phyloP scores from a whole-genome alignment of 2,113 vertebrate genomes.

The Poeciliopsis retropinna region DNA sequence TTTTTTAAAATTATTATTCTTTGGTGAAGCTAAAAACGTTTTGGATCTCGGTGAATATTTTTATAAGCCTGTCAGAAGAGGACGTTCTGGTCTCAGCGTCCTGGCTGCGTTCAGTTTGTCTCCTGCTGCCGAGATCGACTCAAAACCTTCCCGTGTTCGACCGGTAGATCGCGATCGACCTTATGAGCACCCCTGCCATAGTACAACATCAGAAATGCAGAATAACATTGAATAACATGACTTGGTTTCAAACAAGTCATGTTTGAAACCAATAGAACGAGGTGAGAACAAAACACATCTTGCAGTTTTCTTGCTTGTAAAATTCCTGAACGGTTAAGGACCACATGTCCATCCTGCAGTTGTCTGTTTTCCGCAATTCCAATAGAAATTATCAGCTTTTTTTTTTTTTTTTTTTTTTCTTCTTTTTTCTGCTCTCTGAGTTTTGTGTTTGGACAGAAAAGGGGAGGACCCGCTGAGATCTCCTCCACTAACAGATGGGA shows the following conservation, averaged over 20 bases:
- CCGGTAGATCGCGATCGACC: no score
- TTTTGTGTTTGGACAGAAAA: slow-evolving; percentile 45
- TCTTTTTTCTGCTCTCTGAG: slow-evolving; percentile 31
- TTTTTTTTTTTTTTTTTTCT: no score
- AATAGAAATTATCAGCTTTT: slow-evolving; percentile 54
- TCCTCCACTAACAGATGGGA: slow-evolving; percentile 75
- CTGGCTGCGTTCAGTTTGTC: no score
- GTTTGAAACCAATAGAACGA: not conserved
- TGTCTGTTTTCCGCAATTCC: slow-evolving; percentile 65
- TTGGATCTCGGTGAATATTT: no score
- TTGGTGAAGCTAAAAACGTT: no score
- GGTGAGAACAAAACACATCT: not conserved
- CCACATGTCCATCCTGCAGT: slow-evolving; percentile 30
- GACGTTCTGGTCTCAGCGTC: no score
- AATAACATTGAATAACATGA: not conserved
- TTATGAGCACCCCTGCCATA: no score
- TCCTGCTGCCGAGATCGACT: no score
- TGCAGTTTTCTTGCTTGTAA: slow-evolving; percentile 36
- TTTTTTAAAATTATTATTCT: no score
- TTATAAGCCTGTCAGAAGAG: no score
- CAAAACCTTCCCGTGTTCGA: no score
- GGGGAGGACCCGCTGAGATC: slow-evolving; percentile 60
- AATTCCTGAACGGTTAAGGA: slow-evolving; percentile 47
- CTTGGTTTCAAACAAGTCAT: no score
- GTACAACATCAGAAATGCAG: not conserved